A percentile compares a stretch with the other conserved stretches of the same genome.
These are phyloP conservation scores for Propsilocerus akamusi DNA, from an alignment of 1,140 invertebrate genomes.

Conservation along the genomic window DNA sequence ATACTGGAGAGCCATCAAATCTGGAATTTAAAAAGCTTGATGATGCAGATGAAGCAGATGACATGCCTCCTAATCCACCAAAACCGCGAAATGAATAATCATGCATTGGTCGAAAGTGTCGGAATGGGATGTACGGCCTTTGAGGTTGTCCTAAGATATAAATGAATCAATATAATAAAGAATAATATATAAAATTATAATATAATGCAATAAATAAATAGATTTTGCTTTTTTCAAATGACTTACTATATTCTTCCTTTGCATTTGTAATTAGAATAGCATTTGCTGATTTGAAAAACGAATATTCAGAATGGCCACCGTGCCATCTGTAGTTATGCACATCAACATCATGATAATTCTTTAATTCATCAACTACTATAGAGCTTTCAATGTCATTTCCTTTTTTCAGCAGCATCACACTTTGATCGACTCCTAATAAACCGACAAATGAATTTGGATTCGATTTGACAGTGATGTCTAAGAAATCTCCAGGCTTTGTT, in stretches of 20 bases:
- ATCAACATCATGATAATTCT: slow-evolving; percentile 22
- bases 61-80: background rate
- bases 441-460: slow-evolving; percentile 65
- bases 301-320: background rate
- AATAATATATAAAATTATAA: background rate
- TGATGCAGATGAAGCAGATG: background rate
- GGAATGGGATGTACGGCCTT: background rate
- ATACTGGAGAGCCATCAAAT: too few relatives aligned
- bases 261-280: background rate
- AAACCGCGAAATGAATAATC: too few relatives aligned
- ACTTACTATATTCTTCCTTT: background rate
- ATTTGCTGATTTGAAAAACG: background rate
- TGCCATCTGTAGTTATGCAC: slow-evolving; percentile 2
- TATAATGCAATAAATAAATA: too few relatives aligned
- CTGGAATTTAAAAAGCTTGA: background rate
- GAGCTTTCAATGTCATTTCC: slow-evolving; percentile 27
- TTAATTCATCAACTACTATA: slow-evolving; percentile 22
- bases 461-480: slow-evolving; percentile 45
- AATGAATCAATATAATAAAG: background rate
- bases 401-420: slow-evolving; percentile 49
- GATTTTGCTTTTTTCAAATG: too few relatives aligned
- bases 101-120: background rate
- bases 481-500: slow-evolving; percentile 40
- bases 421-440: slow-evolving; percentile 68
- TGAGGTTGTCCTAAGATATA: background rate